Evolutionary conservation across 1,140 invertebrate genomes (phyloP), one percentile per base, ranked within the genome.

Genomic region (Cardiocondyla obscurior): DNA sequence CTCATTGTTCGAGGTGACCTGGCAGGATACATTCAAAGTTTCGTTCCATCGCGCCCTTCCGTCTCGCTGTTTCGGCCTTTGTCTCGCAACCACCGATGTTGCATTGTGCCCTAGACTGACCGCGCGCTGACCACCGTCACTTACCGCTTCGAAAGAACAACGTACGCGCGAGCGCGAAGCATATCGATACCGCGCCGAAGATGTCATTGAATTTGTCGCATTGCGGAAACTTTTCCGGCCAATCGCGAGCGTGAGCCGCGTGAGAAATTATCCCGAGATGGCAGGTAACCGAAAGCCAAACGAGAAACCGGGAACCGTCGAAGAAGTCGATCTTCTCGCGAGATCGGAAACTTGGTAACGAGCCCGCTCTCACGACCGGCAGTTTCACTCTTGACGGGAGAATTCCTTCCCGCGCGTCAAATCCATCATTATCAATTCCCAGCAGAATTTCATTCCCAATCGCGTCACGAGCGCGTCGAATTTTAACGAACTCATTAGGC

Each of bases 171-270:
- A 42, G 42, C 44, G 64, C 25, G 8, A 6, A n/a, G 46, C 5
- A 14, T 53, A 62, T 46, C 25, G 67, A 44, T 30, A 69, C 14
- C 53, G 70, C 67, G 84, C 64, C 64, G 28, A 70, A 67, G 60
- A 62, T 70, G 69, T 85, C 85, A 67, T 82, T 53, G 62, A 62
- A 69, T 83, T 72, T 79, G 73, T 70, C 82, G 83, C 69, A 83
- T 58, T 87, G 83, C 72, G 82, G 55, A 84, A 87, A 87, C 85
- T 87, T 87, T 87, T 82, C 57, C 74, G 85, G 82, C 79, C 86
- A 86, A 79, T 87, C 85, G 64, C 64, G 36, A n/a, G 16, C 64
- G 36, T 36, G 28, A 22, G 46, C 46, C 25, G 28, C 81, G 65
- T 65, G 85, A 73, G 73, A 86, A 82, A 86, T 83, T 83, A 82